Conservation (phyloP, 1,140 invertebrate genomes). For the Ladona fulva region DNA sequence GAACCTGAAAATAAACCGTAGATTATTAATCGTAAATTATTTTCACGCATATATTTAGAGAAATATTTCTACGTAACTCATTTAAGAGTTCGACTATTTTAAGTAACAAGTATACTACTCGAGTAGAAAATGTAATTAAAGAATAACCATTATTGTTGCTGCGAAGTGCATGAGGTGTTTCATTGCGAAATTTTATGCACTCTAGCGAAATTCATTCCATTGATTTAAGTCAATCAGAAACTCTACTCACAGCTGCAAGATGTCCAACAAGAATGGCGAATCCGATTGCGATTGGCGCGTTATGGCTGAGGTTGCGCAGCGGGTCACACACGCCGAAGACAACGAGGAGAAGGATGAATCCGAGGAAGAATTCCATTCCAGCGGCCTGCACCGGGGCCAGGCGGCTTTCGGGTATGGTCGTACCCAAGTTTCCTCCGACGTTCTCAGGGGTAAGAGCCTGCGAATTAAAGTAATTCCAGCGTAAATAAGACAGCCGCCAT, state of each 20-base stretch:
- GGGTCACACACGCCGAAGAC: slow-evolving; percentile 79
- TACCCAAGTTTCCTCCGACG: slow-evolving; percentile 48
- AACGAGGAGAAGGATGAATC: slow-evolving; percentile 76
- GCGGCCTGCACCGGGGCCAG: slow-evolving; percentile 65
- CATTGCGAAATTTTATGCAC: too few relatives aligned
- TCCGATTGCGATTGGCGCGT: slow-evolving; percentile 82
- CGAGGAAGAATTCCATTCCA: slow-evolving; percentile 82
- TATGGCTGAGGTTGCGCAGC: slow-evolving; percentile 57
- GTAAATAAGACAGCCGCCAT: not conserved
- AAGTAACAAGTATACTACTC: too few relatives aligned
- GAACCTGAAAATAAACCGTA: slow-evolving; percentile 38
- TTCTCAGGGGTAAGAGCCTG: slow-evolving; percentile 53
- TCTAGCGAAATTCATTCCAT: too few relatives aligned
- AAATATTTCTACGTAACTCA: too few relatives aligned
- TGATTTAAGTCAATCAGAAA: too few relatives aligned
- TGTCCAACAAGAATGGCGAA: slow-evolving; percentile 79
- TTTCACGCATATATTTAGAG: too few relatives aligned
- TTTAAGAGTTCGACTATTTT: too few relatives aligned
- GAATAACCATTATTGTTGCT: too few relatives aligned
- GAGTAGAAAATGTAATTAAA: too few relatives aligned
- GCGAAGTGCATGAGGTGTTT: too few relatives aligned
- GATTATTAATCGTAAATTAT: too few relatives aligned
- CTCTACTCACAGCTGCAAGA: slow-evolving; percentile 65
- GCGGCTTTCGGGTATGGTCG: slow-evolving; percentile 45
- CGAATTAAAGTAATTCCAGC: not conserved